phyloP scores from a whole-genome alignment of 2,888 invertebrate species.

The Cataglyphis cursor region DNA sequence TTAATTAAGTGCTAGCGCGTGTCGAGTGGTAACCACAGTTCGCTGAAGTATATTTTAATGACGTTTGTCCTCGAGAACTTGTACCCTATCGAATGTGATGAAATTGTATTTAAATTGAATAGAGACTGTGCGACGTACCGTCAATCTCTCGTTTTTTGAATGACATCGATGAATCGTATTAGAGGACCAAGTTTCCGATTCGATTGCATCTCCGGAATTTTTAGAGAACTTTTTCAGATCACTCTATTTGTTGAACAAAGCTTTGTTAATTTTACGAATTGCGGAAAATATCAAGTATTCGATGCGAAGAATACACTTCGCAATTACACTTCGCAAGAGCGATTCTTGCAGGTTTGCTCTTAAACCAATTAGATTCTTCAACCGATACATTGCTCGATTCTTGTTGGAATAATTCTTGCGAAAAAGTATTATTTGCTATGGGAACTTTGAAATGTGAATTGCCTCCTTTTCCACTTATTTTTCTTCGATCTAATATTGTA shows the following conservation, averaged over 20 bases:
- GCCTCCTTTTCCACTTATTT: neutral
- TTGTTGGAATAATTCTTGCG: neutral
- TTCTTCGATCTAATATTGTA: constrained; percentile 7
- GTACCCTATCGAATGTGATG: constrained; percentile 2
- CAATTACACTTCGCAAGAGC: too few species aligned
- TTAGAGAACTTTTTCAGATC: neutral
- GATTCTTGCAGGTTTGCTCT: neutral
- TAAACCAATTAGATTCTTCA: neutral
- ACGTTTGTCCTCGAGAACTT: constrained; percentile 16
- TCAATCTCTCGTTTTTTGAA: neutral
- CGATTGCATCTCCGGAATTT: neutral
- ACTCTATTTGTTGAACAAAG: neutral
- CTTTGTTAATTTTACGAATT: neutral
- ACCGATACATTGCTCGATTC: neutral
- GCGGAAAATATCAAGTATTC: neutral
- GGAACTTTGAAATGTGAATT: constrained; percentile 10
- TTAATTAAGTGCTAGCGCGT: constrained; percentile 48
- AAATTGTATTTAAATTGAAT: constrained; percentile 15
- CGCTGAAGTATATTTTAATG: constrained; percentile 27
- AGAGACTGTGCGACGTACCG: neutral
- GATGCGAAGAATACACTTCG: neutral
- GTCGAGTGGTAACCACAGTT: constrained; percentile 18
- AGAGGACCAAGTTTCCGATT: neutral
- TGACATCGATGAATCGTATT: neutral
- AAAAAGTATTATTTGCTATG: neutral